Conservation (phyloP, 2,113 vertebrate species). For the Cyanoderma ruficeps region DNA sequence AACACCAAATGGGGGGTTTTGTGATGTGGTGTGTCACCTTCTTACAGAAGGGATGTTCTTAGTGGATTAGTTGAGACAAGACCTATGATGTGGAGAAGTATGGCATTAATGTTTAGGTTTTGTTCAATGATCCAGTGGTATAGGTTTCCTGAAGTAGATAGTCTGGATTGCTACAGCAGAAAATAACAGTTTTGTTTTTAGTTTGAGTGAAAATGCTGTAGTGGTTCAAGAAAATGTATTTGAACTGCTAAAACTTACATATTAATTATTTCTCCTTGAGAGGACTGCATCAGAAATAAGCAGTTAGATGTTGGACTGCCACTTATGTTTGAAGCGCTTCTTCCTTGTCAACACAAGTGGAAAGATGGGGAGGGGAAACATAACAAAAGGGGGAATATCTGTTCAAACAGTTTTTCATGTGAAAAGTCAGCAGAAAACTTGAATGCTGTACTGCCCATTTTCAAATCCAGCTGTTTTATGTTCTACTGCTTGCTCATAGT, state of each 20-base stretch:
- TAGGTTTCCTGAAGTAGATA: background rate
- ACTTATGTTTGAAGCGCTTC: background rate
- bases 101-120: background rate
- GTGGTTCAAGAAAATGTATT: background rate
- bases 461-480: background rate
- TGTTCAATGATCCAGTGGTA: background rate
- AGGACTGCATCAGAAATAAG: background rate
- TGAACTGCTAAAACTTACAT: background rate
- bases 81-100: background rate
- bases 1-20: background rate
- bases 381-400: background rate
- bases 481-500: background rate
- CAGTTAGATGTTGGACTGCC: background rate
- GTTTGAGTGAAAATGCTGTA: background rate
- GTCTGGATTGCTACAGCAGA: background rate
- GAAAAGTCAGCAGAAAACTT: background rate
- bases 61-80: background rate
- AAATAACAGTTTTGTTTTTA: background rate
- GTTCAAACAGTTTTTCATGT: background rate
- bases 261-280: background rate
- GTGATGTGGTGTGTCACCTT: background rate
- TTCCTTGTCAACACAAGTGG: background rate
- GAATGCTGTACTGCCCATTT: background rate
- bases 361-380: background rate
- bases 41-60: background rate